Evolutionary conservation across 2,888 invertebrate species (phyloP).

Genomic region (Endotricha flammealis): DNA sequence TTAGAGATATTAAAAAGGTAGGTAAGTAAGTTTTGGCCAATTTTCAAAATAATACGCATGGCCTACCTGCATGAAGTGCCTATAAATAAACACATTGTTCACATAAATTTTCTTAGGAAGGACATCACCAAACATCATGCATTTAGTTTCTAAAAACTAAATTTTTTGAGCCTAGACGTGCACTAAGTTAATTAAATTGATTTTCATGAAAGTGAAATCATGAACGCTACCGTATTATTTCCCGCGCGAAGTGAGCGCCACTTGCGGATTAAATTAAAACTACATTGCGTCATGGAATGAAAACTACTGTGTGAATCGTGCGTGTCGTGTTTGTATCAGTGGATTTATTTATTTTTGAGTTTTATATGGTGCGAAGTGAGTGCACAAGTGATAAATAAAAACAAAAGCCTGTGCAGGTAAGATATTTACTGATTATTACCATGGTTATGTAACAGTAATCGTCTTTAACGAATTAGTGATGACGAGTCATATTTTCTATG

Average conservation of each 20-base stretch:
- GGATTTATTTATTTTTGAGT: constrained; percentile 35
- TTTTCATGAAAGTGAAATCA: too few relatives aligned
- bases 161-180: too few relatives aligned
- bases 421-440: constrained; percentile 26
- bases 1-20: too few relatives aligned
- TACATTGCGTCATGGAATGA: constrained; percentile 52
- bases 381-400: constrained; percentile 25
- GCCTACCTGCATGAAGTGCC: too few relatives aligned
- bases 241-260: constrained; percentile 29
- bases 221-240: constrained; percentile 32
- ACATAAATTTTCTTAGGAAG: too few relatives aligned
- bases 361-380: constrained; percentile 25
- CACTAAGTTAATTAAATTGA: too few relatives aligned
- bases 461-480: constrained; percentile 27
- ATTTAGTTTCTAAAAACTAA: too few relatives aligned
- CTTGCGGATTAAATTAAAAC: constrained; percentile 37
- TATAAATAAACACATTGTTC: too few relatives aligned
- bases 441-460: constrained; percentile 56
- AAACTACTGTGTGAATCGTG: constrained; percentile 33
- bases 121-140: too few relatives aligned
- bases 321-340: constrained; percentile 53
- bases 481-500: constrained; percentile 32
- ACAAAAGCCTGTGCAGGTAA: constrained; percentile 44
- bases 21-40: too few relatives aligned
- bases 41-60: too few relatives aligned